Conservation (phyloP, 2,888 invertebrate genomes). For the Gnatocerus cornutus region DNA sequence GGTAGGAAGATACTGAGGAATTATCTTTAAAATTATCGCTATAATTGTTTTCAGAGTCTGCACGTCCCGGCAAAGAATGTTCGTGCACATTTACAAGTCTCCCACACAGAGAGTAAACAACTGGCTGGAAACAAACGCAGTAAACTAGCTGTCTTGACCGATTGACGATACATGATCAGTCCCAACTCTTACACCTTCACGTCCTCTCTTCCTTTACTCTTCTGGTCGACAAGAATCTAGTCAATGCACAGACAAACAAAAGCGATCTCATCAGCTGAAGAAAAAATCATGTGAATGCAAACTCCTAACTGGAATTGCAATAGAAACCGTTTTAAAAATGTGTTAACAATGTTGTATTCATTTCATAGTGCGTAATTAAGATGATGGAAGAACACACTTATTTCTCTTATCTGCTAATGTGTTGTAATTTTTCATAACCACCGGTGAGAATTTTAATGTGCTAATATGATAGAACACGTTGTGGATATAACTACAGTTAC, state of each 20-base stretch:
- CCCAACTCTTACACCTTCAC: constrained; percentile 44
- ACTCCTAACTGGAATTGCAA: not conserved
- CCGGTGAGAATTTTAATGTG: constrained; percentile 48
- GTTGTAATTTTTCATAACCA: constrained; percentile 47
- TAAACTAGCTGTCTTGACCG: constrained; percentile 59
- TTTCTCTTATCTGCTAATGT: constrained; percentile 39
- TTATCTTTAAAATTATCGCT: constrained; percentile 44
- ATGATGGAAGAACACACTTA: constrained; percentile 33
- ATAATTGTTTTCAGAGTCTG: constrained; percentile 57
- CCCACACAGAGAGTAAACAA: constrained; percentile 67
- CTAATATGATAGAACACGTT: constrained; percentile 42
- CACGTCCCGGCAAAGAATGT: constrained; percentile 59
- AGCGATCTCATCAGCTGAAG: no score
- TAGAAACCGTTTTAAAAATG: constrained; percentile 3
- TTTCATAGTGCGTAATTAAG: constrained; percentile 40
- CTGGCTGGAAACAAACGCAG: constrained; percentile 63
- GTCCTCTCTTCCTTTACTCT: constrained; percentile 37
- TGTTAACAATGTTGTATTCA: constrained; percentile 16
- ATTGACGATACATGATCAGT: constrained; percentile 49
- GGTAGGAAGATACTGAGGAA: not conserved
- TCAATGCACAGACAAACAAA: constrained; percentile 46
- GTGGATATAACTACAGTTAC: constrained; percentile 31
- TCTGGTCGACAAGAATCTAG: constrained; percentile 10
- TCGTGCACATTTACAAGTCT: constrained; percentile 61
- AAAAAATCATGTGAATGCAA: not conserved